These are phyloP conservation scores for Dasypogon diadema DNA, from an alignment of 2,888 invertebrate species.

Conservation along the genomic window DNA sequence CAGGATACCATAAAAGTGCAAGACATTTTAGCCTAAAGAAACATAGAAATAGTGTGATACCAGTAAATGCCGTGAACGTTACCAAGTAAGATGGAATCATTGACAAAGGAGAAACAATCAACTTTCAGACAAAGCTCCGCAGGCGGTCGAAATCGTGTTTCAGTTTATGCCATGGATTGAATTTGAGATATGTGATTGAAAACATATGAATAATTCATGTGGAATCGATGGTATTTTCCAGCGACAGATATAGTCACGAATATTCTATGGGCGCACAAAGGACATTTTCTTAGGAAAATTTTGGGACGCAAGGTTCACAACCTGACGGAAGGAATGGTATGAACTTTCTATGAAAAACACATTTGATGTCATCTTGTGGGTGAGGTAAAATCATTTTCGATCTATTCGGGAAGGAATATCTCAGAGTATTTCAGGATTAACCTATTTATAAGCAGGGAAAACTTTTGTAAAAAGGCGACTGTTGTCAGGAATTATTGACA, in stretches of 20 bases:
- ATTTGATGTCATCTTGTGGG: neutral
- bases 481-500: neutral
- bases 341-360: neutral
- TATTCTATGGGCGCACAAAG: neutral
- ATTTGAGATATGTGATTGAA: slow-evolving; percentile 16
- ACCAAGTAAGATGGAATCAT: neutral
- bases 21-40: neutral
- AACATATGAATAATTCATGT: slow-evolving; percentile 26
- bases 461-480: neutral
- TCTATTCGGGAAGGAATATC: neutral
- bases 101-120: neutral
- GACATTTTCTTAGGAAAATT: neutral
- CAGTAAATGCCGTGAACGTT: neutral
- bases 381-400: neutral
- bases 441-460: neutral
- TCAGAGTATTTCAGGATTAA: neutral
- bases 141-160: slow-evolving; percentile 11
- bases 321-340: neutral
- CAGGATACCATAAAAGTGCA: neutral
- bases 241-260: neutral
- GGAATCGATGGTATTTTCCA: slow-evolving; percentile 5
- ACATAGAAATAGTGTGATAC: neutral
- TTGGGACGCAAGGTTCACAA: neutral
- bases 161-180: slow-evolving; percentile 11
- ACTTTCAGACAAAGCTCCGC: neutral